Percentiles rank a stretch among this genome's conserved stretches.
Evolutionary conservation across 2,888 invertebrate genomes (phyloP).

Genomic region (Heliconius ethilla): DNA sequence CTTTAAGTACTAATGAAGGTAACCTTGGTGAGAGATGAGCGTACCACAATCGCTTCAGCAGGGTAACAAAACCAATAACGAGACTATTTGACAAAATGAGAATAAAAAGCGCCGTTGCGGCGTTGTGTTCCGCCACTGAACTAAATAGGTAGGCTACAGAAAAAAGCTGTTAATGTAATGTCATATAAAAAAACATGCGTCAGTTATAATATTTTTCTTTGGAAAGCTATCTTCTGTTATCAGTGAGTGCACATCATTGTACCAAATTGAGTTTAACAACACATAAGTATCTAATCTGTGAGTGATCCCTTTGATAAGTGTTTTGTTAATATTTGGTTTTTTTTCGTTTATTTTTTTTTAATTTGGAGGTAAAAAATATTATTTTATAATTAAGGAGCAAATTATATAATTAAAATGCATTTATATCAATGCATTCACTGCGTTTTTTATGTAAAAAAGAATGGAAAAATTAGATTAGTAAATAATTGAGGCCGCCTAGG

Average conservation of each 20-base stretch:
- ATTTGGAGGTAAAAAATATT: background rate
- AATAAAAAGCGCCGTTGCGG: too few species aligned
- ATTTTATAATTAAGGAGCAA: background rate
- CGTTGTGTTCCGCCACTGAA: too few species aligned
- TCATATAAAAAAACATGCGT: background rate
- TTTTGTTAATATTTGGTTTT: background rate
- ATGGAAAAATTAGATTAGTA: background rate
- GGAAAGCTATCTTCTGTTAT: constrained; percentile 29
- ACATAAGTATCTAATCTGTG: constrained; percentile 37
- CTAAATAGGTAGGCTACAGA: too few species aligned
- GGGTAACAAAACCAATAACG: background rate
- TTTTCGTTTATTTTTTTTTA: background rate
- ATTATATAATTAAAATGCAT: background rate
- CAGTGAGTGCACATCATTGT: constrained; percentile 33
- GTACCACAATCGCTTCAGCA: background rate
- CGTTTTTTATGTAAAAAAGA: background rate
- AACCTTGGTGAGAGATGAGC: constrained; percentile 37
- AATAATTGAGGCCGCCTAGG: background rate
- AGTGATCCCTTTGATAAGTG: constrained; percentile 29
- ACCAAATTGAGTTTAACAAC: constrained; percentile 31
- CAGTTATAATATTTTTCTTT: background rate
- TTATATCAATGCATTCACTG: background rate
- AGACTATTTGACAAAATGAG: too few species aligned
- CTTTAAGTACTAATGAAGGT: constrained; percentile 35
- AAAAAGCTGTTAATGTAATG: too few species aligned